A percentile compares a stretch with the other conserved stretches of the same genome.
phyloP scores from a whole-genome alignment of 2,113 vertebrate genomes.

The Rynchops niger region DNA sequence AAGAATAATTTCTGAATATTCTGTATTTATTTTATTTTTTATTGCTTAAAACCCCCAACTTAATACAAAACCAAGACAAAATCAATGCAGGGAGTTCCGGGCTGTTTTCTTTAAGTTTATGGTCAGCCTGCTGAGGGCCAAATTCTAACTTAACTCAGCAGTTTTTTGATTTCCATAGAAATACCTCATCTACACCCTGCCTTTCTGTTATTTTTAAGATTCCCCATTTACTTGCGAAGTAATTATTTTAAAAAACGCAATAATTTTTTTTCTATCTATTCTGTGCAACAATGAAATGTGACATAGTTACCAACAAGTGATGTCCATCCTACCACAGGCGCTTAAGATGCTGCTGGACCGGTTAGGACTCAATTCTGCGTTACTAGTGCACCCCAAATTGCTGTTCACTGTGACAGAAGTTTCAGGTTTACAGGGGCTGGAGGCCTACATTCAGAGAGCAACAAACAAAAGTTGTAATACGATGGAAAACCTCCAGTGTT shows the following conservation, averaged over 20 bases:
- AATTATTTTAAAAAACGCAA: not conserved
- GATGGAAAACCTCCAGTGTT: not conserved
- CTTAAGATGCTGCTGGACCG: not conserved
- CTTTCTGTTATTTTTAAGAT: not conserved
- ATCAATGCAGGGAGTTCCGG: not conserved
- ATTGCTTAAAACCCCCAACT: not conserved
- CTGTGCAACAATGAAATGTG: not conserved
- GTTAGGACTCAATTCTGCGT: not conserved
- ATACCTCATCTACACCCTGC: not conserved
- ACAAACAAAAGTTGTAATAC: not conserved
- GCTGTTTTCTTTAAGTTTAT: not conserved
- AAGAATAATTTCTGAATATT: not conserved
- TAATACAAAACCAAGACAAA: not conserved
- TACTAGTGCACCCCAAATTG: not conserved
- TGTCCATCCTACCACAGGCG: not conserved
- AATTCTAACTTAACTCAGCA: not conserved
- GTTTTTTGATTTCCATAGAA: not conserved
- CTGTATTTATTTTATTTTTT: not conserved
- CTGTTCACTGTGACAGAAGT: not conserved
- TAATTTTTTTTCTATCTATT: not conserved
- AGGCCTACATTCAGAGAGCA: not conserved
- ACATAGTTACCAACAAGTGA: not conserved
- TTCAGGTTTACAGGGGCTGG: not conserved
- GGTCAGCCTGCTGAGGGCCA: not conserved
- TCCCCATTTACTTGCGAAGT: not conserved